phyloP scores from a whole-genome alignment of 2,888 invertebrate genomes.

The Phytoseiulus persimilis region DNA sequence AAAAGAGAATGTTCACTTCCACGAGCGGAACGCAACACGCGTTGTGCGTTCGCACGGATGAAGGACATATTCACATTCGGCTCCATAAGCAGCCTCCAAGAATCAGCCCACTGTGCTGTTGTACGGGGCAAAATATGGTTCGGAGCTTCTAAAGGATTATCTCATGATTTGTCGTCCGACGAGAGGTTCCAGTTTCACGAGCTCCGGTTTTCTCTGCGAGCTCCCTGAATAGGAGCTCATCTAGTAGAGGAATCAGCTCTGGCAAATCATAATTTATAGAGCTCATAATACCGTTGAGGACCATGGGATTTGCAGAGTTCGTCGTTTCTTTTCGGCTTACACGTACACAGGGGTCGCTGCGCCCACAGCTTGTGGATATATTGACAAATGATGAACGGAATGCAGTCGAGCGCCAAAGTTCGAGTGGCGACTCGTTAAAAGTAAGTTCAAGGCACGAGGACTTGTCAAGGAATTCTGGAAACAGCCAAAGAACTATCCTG shows the following conservation, averaged over 20 bases:
- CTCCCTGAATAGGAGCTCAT: neutral
- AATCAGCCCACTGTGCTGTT: neutral
- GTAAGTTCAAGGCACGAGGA: neutral
- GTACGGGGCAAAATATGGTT: neutral
- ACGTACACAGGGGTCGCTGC: neutral
- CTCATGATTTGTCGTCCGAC: neutral
- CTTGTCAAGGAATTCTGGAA: neutral
- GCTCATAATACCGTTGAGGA: neutral
- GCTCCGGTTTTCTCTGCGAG: neutral
- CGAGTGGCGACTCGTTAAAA: neutral
- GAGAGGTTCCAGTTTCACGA: neutral
- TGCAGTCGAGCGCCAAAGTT: neutral
- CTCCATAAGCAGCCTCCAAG: neutral
- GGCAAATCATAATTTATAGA: neutral
- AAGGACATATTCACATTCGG: neutral
- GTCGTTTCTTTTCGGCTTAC: neutral
- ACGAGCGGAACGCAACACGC: neutral
- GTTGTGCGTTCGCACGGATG: neutral
- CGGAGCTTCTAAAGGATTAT: neutral
- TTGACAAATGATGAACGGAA: too few relatives aligned
- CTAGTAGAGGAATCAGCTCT: neutral
- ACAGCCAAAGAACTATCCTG: neutral
- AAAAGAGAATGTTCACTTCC: neutral
- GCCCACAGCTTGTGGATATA: neutral
- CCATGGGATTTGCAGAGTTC: neutral